phyloP scores from a whole-genome alignment of 2,797 vertebrate genomes.

The Gastrophryne carolinensis region DNA sequence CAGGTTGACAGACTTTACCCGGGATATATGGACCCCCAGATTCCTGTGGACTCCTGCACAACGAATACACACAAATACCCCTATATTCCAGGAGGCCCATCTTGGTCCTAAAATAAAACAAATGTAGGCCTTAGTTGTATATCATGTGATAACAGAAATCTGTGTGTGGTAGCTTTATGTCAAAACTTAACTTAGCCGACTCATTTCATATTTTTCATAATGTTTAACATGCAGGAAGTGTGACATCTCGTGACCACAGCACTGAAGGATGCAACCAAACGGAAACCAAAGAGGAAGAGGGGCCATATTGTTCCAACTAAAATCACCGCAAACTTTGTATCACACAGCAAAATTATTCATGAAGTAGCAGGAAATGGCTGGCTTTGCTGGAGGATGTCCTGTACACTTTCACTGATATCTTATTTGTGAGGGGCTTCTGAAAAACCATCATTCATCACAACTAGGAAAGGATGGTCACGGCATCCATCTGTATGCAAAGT shows the following conservation, averaged over 20 bases:
- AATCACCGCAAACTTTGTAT: neutral
- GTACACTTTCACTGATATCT: neutral
- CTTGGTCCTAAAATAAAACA: constrained; percentile 79
- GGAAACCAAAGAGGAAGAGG: constrained; percentile 1
- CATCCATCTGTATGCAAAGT: neutral
- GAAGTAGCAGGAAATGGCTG: neutral
- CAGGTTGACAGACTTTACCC: constrained; percentile 96
- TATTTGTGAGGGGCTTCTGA: neutral
- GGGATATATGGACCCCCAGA: constrained; percentile 95
- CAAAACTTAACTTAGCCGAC: neutral
- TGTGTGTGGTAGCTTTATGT: neutral
- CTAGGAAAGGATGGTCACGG: neutral
- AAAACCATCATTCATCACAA: neutral
- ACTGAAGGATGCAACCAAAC: neutral
- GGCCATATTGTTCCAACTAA: neutral
- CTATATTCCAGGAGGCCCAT: constrained; percentile 98
- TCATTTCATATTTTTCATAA: neutral
- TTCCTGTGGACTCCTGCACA: constrained; percentile 98
- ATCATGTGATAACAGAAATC: neutral
- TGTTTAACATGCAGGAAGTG: constrained; percentile 3
- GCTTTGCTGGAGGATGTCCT: neutral
- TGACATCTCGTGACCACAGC: constrained; percentile 30
- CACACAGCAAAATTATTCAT: neutral
- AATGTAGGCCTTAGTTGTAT: neutral
- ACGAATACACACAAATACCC: constrained; percentile 95